Base-by-base conservation (phyloP, 2,797 vertebrate species). In the Coranthus polyacanthus region DNA sequence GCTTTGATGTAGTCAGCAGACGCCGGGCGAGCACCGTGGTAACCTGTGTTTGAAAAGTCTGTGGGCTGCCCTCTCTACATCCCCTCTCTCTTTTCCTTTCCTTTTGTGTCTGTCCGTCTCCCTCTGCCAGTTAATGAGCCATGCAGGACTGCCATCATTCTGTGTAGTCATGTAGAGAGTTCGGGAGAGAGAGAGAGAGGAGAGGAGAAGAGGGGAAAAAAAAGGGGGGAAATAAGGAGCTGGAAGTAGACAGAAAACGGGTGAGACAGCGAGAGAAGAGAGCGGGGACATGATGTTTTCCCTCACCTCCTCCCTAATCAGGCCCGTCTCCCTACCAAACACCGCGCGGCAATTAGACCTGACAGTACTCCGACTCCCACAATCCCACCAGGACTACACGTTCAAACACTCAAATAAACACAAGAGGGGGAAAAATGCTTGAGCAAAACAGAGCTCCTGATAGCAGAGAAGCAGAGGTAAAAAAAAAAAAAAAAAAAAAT, bases 291-390 rank as follows among this genome's bases (percentile, higher is more conserved):
- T 87, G 90, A 94, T 94, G 94, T 93, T 96, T 95, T 95, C 95
- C 94, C 93, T 95, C 94, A 95, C 94, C 95, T 95, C 94, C 92
- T 89, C 93, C 92, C 93, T 96, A 96, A 97, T 95, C 96, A 95
- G 95, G 92, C 94, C 94, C 92, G 92, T 96, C 94, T 94, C 89
- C 92, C 94, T 92, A 93, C 92, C 93, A 92, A 95, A 95, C 95
- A 93, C 94, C 92, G 93, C 94, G 91, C 93, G 84, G 94, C 94
- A 96, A 97, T 96, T 96, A 97, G 94, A 96, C 89, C 92, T 94
- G 95, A 95, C 96, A 96, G 94, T 93, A 94, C 95, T 95, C 95
- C 92, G 93, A 82, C 81, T 88, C 76, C 83, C 78, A 78, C 79
- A 87, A 89, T 88, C 91, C 91, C 84, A 53, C 82, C 93, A 94